Percentiles rank a stretch among this genome's conserved stretches.
phyloP scores from a whole-genome alignment of 2,797 vertebrate species.

The Vipera ursinii region DNA sequence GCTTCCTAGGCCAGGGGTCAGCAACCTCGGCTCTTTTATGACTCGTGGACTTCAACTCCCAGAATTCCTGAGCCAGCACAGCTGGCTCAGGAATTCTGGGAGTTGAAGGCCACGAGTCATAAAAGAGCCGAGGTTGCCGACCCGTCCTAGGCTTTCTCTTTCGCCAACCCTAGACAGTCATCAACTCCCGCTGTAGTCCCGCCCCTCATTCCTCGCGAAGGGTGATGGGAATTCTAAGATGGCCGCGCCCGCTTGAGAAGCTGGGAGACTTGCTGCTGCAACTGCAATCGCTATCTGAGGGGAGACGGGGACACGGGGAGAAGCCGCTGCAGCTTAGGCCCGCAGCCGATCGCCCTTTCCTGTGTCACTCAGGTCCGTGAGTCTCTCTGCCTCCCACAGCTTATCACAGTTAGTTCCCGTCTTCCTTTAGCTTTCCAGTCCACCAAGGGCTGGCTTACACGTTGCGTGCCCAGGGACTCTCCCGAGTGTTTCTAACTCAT shows the following conservation, averaged over 20 bases:
- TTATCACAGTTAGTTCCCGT: neutral
- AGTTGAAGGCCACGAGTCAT: too few relatives aligned
- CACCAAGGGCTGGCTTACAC: neutral
- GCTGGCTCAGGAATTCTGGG: too few relatives aligned
- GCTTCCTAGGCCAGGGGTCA: neutral
- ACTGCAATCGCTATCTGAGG: neutral
- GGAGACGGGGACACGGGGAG: conserved; percentile 1
- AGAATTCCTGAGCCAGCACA: too few relatives aligned
- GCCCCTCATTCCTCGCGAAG: conserved; percentile 59
- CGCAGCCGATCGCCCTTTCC: conserved; percentile 55
- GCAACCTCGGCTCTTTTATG: too few relatives aligned
- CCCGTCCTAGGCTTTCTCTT: neutral
- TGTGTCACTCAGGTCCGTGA: conserved; percentile 52
- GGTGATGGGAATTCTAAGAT: conserved; percentile 82
- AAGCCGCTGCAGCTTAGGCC: conserved; percentile 14
- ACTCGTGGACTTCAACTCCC: too few relatives aligned
- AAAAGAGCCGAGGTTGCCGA: too few relatives aligned
- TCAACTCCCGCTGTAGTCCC: neutral
- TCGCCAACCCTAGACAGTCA: too few relatives aligned
- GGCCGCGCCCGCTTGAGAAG: conserved; percentile 81
- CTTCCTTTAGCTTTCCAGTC: too few relatives aligned
- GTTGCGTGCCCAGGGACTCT: neutral
- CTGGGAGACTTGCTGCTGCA: neutral
- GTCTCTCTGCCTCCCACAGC: fast-evolving
- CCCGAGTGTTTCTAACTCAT: neutral